A percentile compares a stretch with the other conserved stretches of the same genome.
Evolutionary conservation across 2,797 vertebrate genomes (phyloP).

Genomic region (Enteromius anoplus): DNA sequence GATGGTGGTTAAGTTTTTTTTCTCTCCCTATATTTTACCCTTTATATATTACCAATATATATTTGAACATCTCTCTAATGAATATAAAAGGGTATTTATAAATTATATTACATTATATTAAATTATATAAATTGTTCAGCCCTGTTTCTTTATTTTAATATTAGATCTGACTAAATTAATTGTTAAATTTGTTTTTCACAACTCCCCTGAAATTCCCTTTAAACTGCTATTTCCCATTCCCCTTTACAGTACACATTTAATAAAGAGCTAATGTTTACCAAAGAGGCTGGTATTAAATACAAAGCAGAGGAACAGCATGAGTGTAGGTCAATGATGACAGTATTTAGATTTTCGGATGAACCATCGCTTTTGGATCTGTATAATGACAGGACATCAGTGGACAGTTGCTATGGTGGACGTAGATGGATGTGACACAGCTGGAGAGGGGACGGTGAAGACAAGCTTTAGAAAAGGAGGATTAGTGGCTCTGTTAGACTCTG

Average conservation of each 20-base stretch:
- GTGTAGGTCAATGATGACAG: too few species aligned
- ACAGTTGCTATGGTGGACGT: constrained; percentile 14
- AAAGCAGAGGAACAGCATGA: neutral
- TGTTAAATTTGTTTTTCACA: too few species aligned
- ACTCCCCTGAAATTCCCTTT: neutral
- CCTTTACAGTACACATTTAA: neutral
- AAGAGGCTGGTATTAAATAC: neutral
- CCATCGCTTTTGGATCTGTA: neutral
- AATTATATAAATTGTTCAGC: too few species aligned
- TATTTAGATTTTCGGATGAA: neutral
- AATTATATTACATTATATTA: too few species aligned
- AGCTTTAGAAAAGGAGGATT: constrained; percentile 1
- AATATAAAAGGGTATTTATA: too few species aligned
- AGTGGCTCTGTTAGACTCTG: constrained; percentile 10
- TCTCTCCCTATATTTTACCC: too few species aligned
- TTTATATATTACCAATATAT: too few species aligned
- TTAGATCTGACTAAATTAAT: too few species aligned
- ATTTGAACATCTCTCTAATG: too few species aligned
- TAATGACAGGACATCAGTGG: neutral
- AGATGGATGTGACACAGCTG: constrained; percentile 59
- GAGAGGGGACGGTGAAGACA: constrained; percentile 25
- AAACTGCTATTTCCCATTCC: neutral
- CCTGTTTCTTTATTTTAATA: too few species aligned
- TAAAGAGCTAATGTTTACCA: neutral
- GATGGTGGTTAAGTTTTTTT: neutral